These are phyloP conservation scores for mouse (Mus musculus) DNA, from an alignment of 2,113 vertebrate genomes.

Conservation along the genomic window DNA sequence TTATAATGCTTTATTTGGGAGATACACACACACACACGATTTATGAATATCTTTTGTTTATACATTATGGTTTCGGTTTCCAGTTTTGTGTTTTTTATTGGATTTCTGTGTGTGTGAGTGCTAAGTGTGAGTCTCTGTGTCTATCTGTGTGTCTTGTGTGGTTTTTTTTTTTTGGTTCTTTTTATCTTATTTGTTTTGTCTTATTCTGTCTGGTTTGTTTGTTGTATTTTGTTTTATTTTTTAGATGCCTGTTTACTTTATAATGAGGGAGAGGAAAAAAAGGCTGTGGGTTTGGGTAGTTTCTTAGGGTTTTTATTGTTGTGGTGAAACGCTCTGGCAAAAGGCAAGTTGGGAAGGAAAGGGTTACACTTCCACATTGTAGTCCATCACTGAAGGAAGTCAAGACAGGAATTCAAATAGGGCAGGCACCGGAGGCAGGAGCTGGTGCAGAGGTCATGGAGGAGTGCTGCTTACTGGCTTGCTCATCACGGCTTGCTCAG, in stretches of 20 bases:
- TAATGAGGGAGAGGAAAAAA: background rate
- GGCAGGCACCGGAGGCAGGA: background rate
- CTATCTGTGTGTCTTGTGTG: background rate
- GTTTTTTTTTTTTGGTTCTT: background rate
- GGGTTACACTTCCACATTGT: background rate
- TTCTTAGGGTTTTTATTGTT: background rate
- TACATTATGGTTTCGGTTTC: background rate
- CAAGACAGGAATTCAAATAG: background rate
- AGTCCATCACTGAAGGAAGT: background rate
- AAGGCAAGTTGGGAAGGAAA: background rate
- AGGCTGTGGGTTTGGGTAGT: background rate
- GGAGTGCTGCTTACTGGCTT: background rate
- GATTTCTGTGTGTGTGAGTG: background rate
- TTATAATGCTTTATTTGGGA: background rate
- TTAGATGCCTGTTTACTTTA: background rate
- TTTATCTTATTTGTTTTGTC: background rate
- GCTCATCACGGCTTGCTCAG: background rate
- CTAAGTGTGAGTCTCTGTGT: background rate
- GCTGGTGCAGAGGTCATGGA: background rate
- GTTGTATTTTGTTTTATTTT: background rate
- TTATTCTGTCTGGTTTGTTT: background rate
- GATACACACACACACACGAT: no score
- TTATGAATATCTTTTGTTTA: background rate
- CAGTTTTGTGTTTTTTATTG: background rate
- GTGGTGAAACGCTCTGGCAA: no score